Conservation (phyloP, 2,797 vertebrate species). For the Cossypha niveicapilla region DNA sequence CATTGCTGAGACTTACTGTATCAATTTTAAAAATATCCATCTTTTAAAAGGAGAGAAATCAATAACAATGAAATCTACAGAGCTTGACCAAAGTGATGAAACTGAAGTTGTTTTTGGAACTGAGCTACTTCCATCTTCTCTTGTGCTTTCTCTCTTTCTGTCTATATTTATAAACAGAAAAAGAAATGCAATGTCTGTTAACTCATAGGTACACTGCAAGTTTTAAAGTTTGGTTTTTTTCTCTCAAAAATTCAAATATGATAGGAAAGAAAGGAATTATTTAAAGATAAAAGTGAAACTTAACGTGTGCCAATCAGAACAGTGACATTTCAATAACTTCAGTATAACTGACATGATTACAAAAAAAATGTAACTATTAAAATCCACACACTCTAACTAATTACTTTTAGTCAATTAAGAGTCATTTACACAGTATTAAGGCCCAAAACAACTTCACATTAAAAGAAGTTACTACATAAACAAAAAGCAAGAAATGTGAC, state of each 20-base stretch:
- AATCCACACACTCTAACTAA: not conserved
- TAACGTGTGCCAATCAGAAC: not conserved
- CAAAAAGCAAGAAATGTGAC: not conserved
- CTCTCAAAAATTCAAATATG: not conserved
- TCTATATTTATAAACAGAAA: not conserved
- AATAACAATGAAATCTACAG: not conserved
- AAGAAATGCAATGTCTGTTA: not conserved
- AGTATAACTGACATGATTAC: not conserved
- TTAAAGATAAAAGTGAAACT: not conserved
- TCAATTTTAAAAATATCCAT: not conserved
- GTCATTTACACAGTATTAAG: not conserved
- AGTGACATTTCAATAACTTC: not conserved
- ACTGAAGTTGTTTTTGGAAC: not conserved
- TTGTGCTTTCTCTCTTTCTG: not conserved
- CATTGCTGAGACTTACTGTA: not conserved
- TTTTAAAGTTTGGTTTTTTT: not conserved
- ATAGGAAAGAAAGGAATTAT: not conserved
- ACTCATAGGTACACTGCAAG: not conserved
- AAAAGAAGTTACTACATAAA: not conserved
- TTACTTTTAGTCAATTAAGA: not conserved
- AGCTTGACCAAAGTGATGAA: not conserved
- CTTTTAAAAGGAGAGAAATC: not conserved
- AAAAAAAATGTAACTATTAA: not conserved
- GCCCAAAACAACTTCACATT: not conserved
- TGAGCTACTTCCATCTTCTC: not conserved